A percentile compares a stretch with the other conserved stretches of the same genome.
Evolutionary conservation across 2,797 vertebrate genomes (phyloP).

Genomic region (Cynopterus sphinx): DNA sequence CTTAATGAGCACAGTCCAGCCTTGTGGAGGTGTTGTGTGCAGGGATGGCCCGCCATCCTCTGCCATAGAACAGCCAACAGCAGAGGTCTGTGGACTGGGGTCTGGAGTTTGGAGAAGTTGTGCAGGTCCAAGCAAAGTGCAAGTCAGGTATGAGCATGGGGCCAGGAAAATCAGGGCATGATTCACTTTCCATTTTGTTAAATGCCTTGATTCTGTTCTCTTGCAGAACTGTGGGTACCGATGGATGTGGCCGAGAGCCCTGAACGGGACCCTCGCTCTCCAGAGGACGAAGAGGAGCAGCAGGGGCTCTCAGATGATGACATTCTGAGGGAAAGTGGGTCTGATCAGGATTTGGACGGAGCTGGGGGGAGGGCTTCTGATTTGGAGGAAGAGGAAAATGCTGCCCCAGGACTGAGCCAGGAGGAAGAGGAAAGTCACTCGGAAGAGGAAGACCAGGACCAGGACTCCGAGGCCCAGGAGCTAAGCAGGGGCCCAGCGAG

Average conservation of each 20-base stretch:
- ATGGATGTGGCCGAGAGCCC: conserved; percentile 98
- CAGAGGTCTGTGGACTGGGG: background rate
- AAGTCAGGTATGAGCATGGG: too few species aligned
- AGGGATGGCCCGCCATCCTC: background rate
- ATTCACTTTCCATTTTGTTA: background rate
- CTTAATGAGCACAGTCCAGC: too few species aligned
- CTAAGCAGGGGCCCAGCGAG: conserved; percentile 76
- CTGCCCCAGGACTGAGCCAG: conserved; percentile 78
- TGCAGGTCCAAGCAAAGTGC: background rate
- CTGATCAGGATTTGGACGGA: conserved; percentile 85
- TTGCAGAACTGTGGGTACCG: conserved; percentile 83
- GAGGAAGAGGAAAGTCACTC: conserved; percentile 81
- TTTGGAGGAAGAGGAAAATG: conserved; percentile 85
- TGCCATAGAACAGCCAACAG: background rate
- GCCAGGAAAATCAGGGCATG: background rate
- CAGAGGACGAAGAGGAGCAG: conserved; percentile 89
- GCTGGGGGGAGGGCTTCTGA: conserved; percentile 74
- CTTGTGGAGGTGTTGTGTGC: rapidly evolving
- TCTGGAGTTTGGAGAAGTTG: background rate
- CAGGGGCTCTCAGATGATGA: conserved; percentile 91
- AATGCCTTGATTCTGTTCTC: background rate
- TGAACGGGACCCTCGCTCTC: conserved; percentile 92
- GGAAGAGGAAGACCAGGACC: conserved; percentile 89
- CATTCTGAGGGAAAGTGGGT: conserved; percentile 87
- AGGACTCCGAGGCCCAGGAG: conserved; percentile 88